Base-by-base conservation (phyloP, 2,113 vertebrate genomes). In the Lophius piscatorius region DNA sequence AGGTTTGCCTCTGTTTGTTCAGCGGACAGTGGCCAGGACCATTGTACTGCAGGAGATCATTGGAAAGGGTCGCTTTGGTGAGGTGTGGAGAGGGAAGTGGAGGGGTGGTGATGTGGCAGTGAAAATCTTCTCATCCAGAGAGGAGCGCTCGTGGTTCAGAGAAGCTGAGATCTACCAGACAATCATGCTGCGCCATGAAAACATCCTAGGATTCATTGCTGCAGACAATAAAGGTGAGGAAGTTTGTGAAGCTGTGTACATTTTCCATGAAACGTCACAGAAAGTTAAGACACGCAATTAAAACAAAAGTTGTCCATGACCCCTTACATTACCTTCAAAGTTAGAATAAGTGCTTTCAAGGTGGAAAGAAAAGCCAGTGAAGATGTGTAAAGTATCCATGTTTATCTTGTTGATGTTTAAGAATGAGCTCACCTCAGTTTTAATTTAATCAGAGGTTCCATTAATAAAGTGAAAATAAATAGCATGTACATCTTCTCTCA, bases 111-210 rank as follows among this genome's bases (percentile, higher is more conserved):
- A 99, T 0, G 97, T 99, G 3, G 97, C 97, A 0, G 97, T 99
- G 38, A 99, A 99, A 56, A 99, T 99, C 72, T 99, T 99, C 88
- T 99, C 97, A 0, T 99, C 97, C 0, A 93, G 97, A 0, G 97
- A 99, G 88, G 97, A 99, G 7, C 94, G 97, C 1, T 98, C 97
- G 26, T 99, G 97, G 97, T 99, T 98, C 81, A 90, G 97, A 57
- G 97, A 98, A 39, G 97, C 97, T 0, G 97, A 99, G 71, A 99
- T 99, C 31, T 99, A 99, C 40, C 97, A 99, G 49, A 99, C 97
- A 0, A 97, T 99, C 39, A 99, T 99, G 97, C 88, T 99, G 65
- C 91, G 97, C 0, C 97, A 99, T 0, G 97, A 99, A 62, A 99
- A 99, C 89, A 99, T 99, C 79, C 89, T 98, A 1, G 97, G 97